Conservation (phyloP, 2,888 invertebrate species). For the Andricus quercusramuli region DNA sequence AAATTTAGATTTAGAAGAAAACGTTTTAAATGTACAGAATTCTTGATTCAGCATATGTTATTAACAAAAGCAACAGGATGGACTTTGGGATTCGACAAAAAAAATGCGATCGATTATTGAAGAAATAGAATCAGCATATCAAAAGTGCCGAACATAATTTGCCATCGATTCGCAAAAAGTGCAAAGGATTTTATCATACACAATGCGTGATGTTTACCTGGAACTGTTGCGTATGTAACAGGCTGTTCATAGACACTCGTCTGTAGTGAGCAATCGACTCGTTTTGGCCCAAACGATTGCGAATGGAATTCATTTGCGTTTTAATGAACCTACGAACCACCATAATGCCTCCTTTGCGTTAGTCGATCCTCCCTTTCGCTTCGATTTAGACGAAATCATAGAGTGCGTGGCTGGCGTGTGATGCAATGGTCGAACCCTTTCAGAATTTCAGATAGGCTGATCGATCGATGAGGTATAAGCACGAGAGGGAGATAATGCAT, state of each 20-base stretch:
- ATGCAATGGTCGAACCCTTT: constrained; percentile 18
- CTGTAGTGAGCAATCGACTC: constrained; percentile 42
- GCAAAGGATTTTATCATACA: not conserved
- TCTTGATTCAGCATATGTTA: not conserved
- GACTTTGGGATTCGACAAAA: not conserved
- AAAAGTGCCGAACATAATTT: not conserved
- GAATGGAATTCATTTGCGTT: constrained; percentile 65
- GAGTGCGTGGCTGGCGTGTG: not conserved
- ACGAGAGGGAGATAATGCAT: not conserved
- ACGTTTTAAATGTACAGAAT: not conserved
- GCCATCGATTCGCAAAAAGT: not conserved
- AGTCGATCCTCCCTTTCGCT: constrained; percentile 35
- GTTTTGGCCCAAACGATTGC: constrained; percentile 40
- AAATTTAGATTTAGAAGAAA: not conserved
- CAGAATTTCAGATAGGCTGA: constrained; percentile 23
- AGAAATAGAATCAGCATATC: not conserved
- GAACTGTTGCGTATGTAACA: constrained; percentile 48
- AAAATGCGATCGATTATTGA: not conserved
- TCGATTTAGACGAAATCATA: constrained; percentile 26
- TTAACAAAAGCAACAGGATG: not conserved
- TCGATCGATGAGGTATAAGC: not conserved
- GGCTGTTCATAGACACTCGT: constrained; percentile 38
- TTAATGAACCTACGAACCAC: constrained; percentile 63
- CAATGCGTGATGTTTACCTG: constrained; percentile 24
- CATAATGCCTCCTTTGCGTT: constrained; percentile 50